These are phyloP conservation scores for Centrocercus urophasianus DNA, from an alignment of 2,113 vertebrate genomes.

Conservation along the genomic window DNA sequence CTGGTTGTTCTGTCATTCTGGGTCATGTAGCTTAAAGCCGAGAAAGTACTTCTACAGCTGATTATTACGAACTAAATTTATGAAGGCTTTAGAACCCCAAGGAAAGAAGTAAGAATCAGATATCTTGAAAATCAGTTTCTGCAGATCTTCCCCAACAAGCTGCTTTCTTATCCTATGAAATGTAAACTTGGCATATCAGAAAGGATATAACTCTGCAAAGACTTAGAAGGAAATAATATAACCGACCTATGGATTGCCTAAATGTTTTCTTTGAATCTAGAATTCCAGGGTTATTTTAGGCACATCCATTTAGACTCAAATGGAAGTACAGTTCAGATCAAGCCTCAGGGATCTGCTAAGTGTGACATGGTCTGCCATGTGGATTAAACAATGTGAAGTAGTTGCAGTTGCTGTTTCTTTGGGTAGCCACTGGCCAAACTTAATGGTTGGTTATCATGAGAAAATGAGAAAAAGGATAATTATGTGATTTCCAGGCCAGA, in stretches of 20 bases:
- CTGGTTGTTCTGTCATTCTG: neutral
- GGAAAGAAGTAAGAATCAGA: neutral
- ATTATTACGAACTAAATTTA: neutral
- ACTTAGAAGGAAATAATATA: neutral
- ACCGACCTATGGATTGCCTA: neutral
- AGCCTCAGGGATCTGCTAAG: neutral
- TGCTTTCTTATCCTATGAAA: neutral
- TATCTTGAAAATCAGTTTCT: neutral
- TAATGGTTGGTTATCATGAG: neutral
- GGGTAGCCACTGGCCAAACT: neutral
- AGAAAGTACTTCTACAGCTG: neutral
- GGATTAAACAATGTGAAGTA: neutral
- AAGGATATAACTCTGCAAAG: neutral
- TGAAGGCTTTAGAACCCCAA: neutral
- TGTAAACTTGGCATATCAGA: neutral
- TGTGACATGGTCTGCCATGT: neutral
- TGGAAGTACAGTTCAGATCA: neutral
- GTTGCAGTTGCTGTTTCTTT: neutral
- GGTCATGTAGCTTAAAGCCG: neutral
- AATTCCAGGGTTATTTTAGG: neutral
- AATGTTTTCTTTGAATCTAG: neutral
- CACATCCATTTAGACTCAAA: neutral
- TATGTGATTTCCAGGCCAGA: neutral
- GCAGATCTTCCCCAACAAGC: neutral
- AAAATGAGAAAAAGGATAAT: neutral